These are phyloP conservation scores for Dysmachus trigonus DNA, from an alignment of 2,888 invertebrate species.

Conservation along the genomic window DNA sequence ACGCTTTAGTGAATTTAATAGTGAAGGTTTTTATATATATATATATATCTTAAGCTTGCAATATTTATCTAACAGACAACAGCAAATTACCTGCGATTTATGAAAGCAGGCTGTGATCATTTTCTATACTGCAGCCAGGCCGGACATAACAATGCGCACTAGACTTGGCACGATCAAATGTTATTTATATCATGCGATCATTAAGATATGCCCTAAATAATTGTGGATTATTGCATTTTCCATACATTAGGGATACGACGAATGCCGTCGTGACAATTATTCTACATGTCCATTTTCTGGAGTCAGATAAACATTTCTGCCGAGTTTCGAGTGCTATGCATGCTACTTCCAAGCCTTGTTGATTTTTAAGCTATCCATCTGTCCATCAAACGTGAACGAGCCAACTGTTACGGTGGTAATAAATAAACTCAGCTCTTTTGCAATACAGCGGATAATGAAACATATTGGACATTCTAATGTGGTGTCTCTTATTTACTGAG, in stretches of 20 bases:
- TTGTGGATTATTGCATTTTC: conserved; percentile 18
- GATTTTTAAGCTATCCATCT: background rate
- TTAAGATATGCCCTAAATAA: conserved; percentile 32
- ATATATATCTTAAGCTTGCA: background rate
- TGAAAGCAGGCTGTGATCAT: background rate
- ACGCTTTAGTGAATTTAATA: background rate
- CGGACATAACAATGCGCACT: background rate
- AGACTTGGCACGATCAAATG: conserved; percentile 3
- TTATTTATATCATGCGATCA: conserved; percentile 25
- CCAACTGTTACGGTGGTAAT: background rate
- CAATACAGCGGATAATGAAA: background rate
- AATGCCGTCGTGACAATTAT: conserved; percentile 30
- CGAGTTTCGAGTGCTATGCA: background rate
- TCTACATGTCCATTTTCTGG: conserved; percentile 8
- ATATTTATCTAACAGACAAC: background rate
- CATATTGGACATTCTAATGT: background rate
- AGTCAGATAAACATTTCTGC: background rate
- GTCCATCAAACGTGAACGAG: background rate
- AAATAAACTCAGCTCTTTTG: background rate
- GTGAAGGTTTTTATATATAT: background rate
- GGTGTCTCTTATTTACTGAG: background rate
- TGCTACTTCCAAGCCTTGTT: background rate
- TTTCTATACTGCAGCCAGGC: background rate
- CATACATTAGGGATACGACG: conserved; percentile 1
- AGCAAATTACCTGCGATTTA: background rate